Evolutionary conservation across 2,113 vertebrate species (phyloP), one percentile per base, ranked within the genome.

Genomic region (Mormyrus iriodes): DNA sequence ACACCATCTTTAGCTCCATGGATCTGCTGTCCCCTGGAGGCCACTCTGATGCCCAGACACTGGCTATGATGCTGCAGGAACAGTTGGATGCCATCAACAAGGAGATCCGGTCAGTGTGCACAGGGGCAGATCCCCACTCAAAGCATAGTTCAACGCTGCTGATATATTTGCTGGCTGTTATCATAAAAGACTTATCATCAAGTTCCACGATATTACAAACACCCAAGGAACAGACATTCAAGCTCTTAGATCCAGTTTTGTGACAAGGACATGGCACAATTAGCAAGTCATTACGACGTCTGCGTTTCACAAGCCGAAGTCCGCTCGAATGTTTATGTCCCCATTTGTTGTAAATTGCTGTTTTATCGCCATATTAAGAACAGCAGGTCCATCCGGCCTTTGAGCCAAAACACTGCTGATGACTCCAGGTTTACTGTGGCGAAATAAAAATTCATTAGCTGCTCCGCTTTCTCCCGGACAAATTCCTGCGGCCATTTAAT

Each of bases 1-100:
- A 99, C 93, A 99, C 98, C 0, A 92, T 99, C 92, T 99, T 99
- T 93, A 99, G 98, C 93, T 99, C 98, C 88, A 98, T 99, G 98
- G 98, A 99, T 93, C 95, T 99, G 90, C 96, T 99, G 46, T 99
- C 98, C 39, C 98, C 98, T 76, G 94, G 98, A 0, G 98, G 98
- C 31, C 98, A 99, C 95, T 99, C 98, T 0, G 98, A 99, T 86
- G 98, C 98, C 39, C 98, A 99, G 91, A 99, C 98, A 0, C 94
- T 99, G 90, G 98, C 98, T 90, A 99, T 99, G 98, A 99, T 99
- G 98, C 97, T 99, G 93, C 98, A 99, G 92, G 98, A 99, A 91
- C 98, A 99, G 91, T 92, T 99, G 86, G 98, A 99, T 93, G 98
- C 98, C 39, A 99, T 99, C 93, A 99, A 99, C 95, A 99, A 99